A percentile compares a stretch with the other conserved stretches of the same genome.
Conservation (phyloP, 2,113 vertebrate species). For the Willisornis vidua region DNA sequence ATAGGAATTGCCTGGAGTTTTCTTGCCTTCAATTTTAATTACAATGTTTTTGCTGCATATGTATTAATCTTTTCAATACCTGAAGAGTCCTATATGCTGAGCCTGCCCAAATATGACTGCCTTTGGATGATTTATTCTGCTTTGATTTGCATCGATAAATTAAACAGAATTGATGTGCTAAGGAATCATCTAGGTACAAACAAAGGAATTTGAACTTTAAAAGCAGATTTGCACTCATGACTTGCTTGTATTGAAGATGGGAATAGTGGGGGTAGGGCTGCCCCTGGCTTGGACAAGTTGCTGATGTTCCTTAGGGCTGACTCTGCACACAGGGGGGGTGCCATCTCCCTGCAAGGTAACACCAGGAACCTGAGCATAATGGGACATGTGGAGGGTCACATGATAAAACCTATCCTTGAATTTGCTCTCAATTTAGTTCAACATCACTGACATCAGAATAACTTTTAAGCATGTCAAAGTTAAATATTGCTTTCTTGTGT, state of each 20-base stretch:
- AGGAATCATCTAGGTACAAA: not conserved
- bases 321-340: not conserved
- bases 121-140: not conserved
- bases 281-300: too few relatives aligned
- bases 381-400: not conserved
- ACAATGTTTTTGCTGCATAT: not conserved
- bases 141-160: not conserved
- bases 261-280: not conserved
- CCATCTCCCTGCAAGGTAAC: not conserved
- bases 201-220: not conserved
- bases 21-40: not conserved
- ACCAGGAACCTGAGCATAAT: not conserved
- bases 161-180: not conserved
- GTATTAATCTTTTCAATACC: not conserved
- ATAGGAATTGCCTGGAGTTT: not conserved
- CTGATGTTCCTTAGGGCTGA: not conserved
- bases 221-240: not conserved
- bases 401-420: not conserved
- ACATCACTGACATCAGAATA: not conserved
- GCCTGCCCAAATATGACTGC: not conserved
- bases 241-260: not conserved
- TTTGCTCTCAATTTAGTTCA: not conserved
- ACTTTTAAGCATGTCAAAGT: not conserved
- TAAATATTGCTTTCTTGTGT: not conserved
- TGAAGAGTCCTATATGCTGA: not conserved